Evolutionary conservation across 2,113 vertebrate species (phyloP), one percentile per base, ranked within the genome.

Genomic region (Myocastor coypus): DNA sequence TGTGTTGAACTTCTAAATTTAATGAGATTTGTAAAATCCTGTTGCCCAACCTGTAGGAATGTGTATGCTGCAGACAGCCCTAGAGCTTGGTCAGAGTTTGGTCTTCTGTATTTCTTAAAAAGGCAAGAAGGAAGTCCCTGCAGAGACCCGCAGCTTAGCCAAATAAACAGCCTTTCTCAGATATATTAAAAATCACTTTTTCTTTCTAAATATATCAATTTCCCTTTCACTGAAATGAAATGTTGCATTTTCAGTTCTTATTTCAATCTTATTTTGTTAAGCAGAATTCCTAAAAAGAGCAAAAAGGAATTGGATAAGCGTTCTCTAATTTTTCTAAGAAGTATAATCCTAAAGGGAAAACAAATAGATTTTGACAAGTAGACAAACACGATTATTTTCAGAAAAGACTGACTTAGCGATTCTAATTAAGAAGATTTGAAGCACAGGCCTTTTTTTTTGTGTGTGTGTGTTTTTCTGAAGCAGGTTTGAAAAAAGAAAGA

Each of bases 351-450:
- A 86, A 83, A 92, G 90, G 52, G 61, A 91, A 89, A 93, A 87
- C 8, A 93, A 87, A 92, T 68, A 91, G 19, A 63, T 73, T 95
- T 96, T 96, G 84, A 89, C 61, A 97, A 42, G 32, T 63, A 84
- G 81, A 95, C 42, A 57, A 92, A 87, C 59, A 26, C 87, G 71
- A 83, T 88, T 95, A 69, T 94, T 97, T 95, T 93, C 42, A 83
- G 78, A 94, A 57, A 90, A 85, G 40, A 85, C 78, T 73, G 89
- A 89, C 19, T 87, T 90, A 87, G 71, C 89, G 83, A 93, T 96
- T 97, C 42, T 92, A 92, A 96, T 93, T 95, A 95, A 93, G 83
- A 91, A 95, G 34, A 90, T 92, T 34, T 73, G 61, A 95, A 89
- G 50, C 20, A 69, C 19, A 90, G n/a, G 40, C 80, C 57, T 88